Evolutionary conservation across 2,113 vertebrate genomes (phyloP).

Genomic region (Sebastes schlegelii): DNA sequence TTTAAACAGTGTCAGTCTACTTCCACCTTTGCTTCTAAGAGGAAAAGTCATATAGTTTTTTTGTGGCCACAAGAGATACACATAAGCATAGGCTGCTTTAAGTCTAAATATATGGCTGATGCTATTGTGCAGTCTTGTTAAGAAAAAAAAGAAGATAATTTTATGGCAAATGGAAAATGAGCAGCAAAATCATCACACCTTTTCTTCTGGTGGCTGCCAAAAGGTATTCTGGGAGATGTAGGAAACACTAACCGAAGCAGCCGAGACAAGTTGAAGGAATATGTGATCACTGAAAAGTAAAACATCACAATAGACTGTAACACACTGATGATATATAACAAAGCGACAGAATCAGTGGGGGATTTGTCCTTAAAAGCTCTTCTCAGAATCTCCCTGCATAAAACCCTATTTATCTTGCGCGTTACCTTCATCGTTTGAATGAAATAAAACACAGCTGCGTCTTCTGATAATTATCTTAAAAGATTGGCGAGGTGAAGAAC

Average conservation of each 20-base stretch:
- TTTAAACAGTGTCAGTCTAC: background rate
- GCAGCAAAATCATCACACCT: background rate
- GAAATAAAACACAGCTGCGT: constrained; percentile 43
- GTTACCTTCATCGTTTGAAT: constrained; percentile 41
- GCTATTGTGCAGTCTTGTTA: background rate
- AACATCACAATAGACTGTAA: constrained; percentile 9
- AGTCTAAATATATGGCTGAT: background rate
- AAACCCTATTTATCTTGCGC: constrained; percentile 36
- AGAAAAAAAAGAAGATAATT: background rate
- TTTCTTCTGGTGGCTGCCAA: background rate
- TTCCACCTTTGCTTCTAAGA: background rate
- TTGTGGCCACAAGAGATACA: background rate
- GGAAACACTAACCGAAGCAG: background rate
- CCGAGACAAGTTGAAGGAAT: constrained; percentile 9
- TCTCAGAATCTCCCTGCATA: constrained; percentile 21
- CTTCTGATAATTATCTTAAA: constrained; percentile 70
- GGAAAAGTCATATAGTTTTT: background rate
- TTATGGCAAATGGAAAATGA: background rate
- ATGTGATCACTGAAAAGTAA: constrained; percentile 9
- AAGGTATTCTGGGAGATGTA: background rate
- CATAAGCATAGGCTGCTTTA: background rate
- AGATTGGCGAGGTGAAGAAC: constrained; percentile 60
- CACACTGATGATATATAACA: background rate
- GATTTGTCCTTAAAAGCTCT: constrained; percentile 16
- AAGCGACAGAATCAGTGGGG: background rate